Evolutionary conservation across 2,888 invertebrate genomes (phyloP).

Genomic region (Colletes collaris): DNA sequence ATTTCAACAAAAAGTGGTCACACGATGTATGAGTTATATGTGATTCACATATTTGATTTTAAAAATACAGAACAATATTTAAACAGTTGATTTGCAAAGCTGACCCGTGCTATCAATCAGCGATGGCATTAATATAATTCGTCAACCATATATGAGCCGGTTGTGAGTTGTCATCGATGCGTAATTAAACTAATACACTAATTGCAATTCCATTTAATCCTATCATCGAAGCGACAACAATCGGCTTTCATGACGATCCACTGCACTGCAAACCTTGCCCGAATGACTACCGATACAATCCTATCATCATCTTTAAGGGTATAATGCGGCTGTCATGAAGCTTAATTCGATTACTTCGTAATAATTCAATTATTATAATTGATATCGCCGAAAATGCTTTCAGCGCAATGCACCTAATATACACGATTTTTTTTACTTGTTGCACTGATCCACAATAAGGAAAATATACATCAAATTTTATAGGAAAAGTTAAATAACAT

Average conservation of each 20-base stretch:
- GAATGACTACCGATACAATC: slow-evolving; percentile 29
- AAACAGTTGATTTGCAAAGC: slow-evolving; percentile 30
- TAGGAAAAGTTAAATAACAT: too few species aligned
- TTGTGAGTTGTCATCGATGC: slow-evolving; percentile 42
- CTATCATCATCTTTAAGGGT: slow-evolving; percentile 16
- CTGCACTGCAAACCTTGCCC: slow-evolving; percentile 7
- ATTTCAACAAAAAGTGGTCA: too few species aligned
- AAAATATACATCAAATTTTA: too few species aligned
- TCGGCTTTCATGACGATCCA: slow-evolving; percentile 35
- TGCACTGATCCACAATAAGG: too few species aligned
- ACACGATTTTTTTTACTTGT: too few species aligned
- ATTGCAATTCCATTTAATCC: slow-evolving; percentile 69
- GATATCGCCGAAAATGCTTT: too few species aligned
- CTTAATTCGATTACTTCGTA: neutral
- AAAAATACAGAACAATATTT: neutral
- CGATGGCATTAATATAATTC: slow-evolving; percentile 51
- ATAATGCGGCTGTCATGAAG: too few species aligned
- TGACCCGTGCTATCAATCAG: slow-evolving; percentile 39
- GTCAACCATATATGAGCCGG: slow-evolving; percentile 35
- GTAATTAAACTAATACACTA: slow-evolving; percentile 61
- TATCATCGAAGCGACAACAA: slow-evolving; percentile 41
- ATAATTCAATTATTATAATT: neutral
- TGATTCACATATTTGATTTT: too few species aligned
- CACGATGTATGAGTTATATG: too few species aligned
- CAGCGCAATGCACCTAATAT: too few species aligned